phyloP scores from a whole-genome alignment of 2,113 vertebrate genomes.

The Herpetotheres cachinnans region DNA sequence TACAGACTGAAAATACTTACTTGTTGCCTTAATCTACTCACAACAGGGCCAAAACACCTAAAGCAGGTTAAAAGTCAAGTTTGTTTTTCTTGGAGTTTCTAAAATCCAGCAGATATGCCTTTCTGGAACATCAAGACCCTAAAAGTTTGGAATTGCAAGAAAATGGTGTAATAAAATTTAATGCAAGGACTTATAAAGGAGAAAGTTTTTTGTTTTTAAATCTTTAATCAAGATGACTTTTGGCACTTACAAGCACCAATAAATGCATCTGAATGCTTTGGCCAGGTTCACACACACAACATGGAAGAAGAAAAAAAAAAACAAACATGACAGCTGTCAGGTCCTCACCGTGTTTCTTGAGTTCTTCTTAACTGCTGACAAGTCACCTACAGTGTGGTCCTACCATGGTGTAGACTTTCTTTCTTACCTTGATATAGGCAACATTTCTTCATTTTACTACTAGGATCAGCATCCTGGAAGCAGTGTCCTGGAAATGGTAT shows the following conservation, averaged over 20 bases:
- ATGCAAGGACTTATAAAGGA: neutral
- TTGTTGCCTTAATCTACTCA: neutral
- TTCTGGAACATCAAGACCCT: neutral
- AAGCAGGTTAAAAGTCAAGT: neutral
- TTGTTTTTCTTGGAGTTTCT: neutral
- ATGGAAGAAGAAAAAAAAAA: neutral
- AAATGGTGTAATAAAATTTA: neutral
- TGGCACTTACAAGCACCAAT: neutral
- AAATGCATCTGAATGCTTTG: neutral
- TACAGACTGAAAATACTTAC: neutral
- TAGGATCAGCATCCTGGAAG: neutral
- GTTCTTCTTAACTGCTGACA: neutral
- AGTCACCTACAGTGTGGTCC: neutral
- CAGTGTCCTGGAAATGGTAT: neutral
- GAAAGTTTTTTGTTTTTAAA: neutral
- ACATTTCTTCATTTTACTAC: neutral
- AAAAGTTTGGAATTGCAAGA: neutral
- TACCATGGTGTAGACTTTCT: neutral
- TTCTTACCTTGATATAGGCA: neutral
- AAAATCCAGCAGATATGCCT: neutral
- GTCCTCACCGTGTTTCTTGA: neutral
- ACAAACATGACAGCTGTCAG: neutral
- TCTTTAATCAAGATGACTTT: neutral
- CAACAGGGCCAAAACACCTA: neutral
- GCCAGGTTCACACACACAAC: neutral